Evolutionary conservation across 2,797 vertebrate species (phyloP).

Genomic region (Lacerta viridis): DNA sequence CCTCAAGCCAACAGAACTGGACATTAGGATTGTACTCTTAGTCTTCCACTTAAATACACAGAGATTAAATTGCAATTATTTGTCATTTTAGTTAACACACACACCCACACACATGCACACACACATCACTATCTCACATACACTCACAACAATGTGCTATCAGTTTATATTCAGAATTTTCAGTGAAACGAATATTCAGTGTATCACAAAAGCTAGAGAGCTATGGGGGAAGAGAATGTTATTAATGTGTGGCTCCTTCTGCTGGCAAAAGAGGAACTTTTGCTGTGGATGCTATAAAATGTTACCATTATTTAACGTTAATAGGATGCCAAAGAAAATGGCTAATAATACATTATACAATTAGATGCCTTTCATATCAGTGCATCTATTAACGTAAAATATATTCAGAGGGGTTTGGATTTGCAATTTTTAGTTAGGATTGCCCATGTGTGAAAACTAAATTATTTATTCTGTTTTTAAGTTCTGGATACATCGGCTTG

Average conservation of each 20-base stretch:
- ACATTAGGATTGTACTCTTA: neutral
- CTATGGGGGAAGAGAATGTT: neutral
- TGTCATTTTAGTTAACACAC: constrained; percentile 10
- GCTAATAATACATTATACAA: constrained; percentile 84
- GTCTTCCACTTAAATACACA: neutral
- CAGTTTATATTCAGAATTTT: constrained; percentile 63
- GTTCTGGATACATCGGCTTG: constrained; percentile 77
- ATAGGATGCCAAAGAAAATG: constrained; percentile 84
- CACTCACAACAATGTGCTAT: constrained; percentile 9
- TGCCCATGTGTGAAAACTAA: constrained; percentile 81
- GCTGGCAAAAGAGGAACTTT: constrained; percentile 77
- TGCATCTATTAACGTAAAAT: constrained; percentile 83
- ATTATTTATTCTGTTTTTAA: constrained; percentile 81
- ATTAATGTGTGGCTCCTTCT: constrained; percentile 58
- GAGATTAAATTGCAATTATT: neutral
- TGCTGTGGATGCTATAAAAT: constrained; percentile 80
- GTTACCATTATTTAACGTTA: constrained; percentile 85
- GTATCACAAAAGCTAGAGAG: constrained; percentile 65
- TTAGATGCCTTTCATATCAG: constrained; percentile 85
- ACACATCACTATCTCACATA: neutral
- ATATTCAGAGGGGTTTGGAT: constrained; percentile 78
- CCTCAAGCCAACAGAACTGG: neutral
- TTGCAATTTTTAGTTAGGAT: constrained; percentile 79
- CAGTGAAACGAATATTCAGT: constrained; percentile 70
- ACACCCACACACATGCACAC: constrained; percentile 59